Base-by-base conservation (phyloP, 2,797 vertebrate genomes). In the Microtus obscurus region DNA sequence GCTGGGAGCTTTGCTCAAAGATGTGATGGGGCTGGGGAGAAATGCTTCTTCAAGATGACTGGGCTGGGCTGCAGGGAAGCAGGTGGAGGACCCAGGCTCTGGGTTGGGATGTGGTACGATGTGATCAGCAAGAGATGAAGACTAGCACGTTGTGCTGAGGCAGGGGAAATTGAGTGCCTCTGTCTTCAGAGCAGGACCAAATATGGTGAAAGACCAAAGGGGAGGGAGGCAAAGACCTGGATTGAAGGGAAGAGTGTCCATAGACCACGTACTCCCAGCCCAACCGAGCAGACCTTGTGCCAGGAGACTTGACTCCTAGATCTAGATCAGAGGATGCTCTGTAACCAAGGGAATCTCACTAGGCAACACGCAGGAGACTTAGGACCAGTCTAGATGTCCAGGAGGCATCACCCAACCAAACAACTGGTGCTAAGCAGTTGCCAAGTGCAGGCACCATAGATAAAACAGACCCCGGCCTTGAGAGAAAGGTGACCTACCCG, bases 151-250 rank as follows among this genome's bases (percentile, higher is more conserved):
- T 76, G 34, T 82, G 92, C 83, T 81, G 71, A 95, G 53, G 78
- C 12, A 37, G 73, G 59, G 81, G 63, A 85, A 87, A 88, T 14
- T 48, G 83, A 53, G 37, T 76, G 63, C 86, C 59, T 79, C 5
- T 29, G 59, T 65, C 69, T 81, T 89, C 80, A 53, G 40, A 74
- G 61, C 77, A 92, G 87, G 69, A 81, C 25, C 53, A 92, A 90
- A 82, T 96, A 56, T 79, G 61, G 53, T 91, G 29, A 95, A 48
- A 89, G 94, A 89, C 92, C 92, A 91, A 95, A 79, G 74, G 78
- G 86, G 89, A 56, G 51, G 56, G 43, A 89, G 51, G 59, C 65
- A 71, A 51, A 79, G 40, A 23, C 88, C 76, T 5, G 73, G 77
- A 86, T 34, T 17, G 1, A 2, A 43, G 40, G 79, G 63, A 80